Evolutionary conservation across 2,113 vertebrate species (phyloP).

Genomic region (Furnarius figulus): DNA sequence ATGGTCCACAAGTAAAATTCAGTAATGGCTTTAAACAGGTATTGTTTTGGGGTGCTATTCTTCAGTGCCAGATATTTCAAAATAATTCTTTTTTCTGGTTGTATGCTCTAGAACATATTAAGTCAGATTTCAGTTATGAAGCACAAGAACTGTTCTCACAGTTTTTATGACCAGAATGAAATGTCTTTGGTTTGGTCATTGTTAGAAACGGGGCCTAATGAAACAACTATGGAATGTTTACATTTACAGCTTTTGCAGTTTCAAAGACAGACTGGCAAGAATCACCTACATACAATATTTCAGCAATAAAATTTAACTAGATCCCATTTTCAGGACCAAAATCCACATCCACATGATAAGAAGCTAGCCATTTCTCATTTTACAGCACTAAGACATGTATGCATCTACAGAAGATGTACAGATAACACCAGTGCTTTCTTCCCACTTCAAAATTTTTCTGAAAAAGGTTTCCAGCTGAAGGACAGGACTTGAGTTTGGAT

Average conservation of each 20-base stretch:
- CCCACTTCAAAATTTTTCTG: neutral
- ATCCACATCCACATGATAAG: neutral
- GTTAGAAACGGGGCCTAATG: neutral
- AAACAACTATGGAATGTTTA: neutral
- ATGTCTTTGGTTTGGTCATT: neutral
- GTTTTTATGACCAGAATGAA: neutral
- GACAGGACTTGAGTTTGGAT: neutral
- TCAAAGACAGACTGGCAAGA: neutral
- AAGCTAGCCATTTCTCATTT: neutral
- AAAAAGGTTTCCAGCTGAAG: neutral
- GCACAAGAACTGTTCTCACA: neutral
- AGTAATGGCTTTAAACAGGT: neutral
- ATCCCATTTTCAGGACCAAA: neutral
- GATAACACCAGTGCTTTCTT: neutral
- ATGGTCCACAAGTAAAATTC: neutral
- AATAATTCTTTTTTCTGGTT: neutral
- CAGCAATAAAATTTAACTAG: neutral
- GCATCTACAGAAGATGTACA: neutral
- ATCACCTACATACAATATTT: neutral
- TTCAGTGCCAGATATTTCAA: neutral
- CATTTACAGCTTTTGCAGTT: neutral
- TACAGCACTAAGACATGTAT: rapidly evolving
- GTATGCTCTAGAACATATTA: neutral
- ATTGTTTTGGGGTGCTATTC: neutral
- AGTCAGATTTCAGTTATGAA: neutral